These are phyloP conservation scores for Lagorchestes hirsutus DNA, from an alignment of 2,797 vertebrate genomes.

Conservation along the genomic window DNA sequence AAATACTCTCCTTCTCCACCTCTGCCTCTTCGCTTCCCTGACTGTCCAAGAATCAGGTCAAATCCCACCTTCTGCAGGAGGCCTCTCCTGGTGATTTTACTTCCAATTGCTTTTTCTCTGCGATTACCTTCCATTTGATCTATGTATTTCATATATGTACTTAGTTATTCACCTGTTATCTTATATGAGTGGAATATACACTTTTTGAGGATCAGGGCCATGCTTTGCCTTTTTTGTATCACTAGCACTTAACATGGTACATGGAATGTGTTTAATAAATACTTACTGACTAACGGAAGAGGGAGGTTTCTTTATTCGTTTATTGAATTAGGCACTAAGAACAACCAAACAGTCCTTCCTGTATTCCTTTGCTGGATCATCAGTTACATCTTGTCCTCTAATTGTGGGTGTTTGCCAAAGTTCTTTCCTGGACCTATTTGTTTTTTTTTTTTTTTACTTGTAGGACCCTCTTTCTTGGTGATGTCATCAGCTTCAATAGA, in stretches of 20 bases:
- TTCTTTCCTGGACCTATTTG: not conserved
- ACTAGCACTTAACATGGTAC: not conserved
- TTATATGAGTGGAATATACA: not conserved
- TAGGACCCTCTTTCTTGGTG: not conserved
- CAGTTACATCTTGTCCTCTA: not conserved
- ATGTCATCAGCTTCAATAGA: not conserved
- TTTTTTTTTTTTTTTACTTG: not conserved
- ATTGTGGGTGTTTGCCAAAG: not conserved
- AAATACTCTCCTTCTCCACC: not conserved
- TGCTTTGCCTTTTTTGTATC: not conserved
- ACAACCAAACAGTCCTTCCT: not conserved
- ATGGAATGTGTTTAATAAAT: not conserved
- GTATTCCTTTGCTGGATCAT: not conserved
- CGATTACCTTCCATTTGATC: not conserved
- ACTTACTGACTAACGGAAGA: not conserved
- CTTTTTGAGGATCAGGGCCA: not conserved
- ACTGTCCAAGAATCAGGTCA: not conserved
- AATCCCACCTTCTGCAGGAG: not conserved
- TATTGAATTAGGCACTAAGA: not conserved
- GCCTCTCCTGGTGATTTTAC: not conserved
- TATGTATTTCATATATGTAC: not conserved
- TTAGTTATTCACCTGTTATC: not conserved
- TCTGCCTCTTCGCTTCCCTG: not conserved
- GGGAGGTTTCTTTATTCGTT: not conserved
- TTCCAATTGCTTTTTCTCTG: not conserved